Base-by-base conservation (phyloP, 1,140 invertebrate species). In the Tachypleus tridentatus region DNA sequence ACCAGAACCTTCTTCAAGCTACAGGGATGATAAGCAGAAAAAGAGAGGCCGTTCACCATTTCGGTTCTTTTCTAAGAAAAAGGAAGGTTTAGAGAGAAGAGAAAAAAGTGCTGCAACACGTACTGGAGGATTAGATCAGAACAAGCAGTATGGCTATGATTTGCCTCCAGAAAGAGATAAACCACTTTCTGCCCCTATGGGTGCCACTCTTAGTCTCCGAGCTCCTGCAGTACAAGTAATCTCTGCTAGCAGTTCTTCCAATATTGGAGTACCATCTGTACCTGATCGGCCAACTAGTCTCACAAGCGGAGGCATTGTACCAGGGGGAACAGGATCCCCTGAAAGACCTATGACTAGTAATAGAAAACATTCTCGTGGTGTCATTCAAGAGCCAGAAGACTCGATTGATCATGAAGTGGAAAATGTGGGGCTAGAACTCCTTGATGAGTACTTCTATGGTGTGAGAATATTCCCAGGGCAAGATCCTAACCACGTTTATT, bases 391-490 rank as follows among this genome's bases (percentile, higher is more conserved):
- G 10, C 47, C 58, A 11, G 58, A 7, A 9, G 8, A 7, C 10
- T 47, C 47, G 64, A 2, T 29, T 29, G 29, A 29, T 29, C 29
- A 29, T 29, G 29, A 29, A 29, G 29, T 29, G 29, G 86, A 89
- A 72, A 89, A 71, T 54, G 74, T 74, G 49, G 73, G 72, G 52
- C 78, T 97, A 52, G 94, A 93, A 74, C 78, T 95, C 6, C 93
- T 98, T 73, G 95, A 98, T 75, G 96, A 99, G 78, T 98, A 98
- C 77, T 97, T 95, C 78, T 99, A 97, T 74, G 93, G 92, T 11
- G 79, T 87, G 8, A 76, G 93, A 61, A 91, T 97, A 61, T 97
- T 92, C 74, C 71, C 71, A 10, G 76, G 76, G 49, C 96, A 99
- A 80, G 97, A 99, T 77, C 95, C 96, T 0, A 87, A 89, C 1